Evolutionary conservation across 1,140 invertebrate species (phyloP), one percentile per base, ranked within the genome.

Genomic region (Drosophila burlai): DNA sequence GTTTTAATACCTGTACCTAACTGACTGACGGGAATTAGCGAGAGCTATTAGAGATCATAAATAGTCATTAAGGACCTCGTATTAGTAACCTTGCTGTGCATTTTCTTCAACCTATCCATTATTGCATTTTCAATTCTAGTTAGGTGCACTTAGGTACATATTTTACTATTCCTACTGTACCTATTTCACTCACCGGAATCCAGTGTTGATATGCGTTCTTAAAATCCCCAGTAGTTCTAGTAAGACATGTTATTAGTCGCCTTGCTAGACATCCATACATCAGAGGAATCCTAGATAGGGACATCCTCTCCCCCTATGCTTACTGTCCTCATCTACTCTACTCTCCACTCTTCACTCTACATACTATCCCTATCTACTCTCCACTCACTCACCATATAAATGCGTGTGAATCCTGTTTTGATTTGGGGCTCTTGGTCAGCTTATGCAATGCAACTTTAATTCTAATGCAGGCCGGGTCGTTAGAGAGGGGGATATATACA

Each of bases 381-480:
- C 29, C 31, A 6, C 4, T 15, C 49, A 47, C 21, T 47, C 21
- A 10, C 4, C 34, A 24, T 38, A 16, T 55, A 26, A 57, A 16
- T 47, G 50, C n/a, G 52, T 57, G 43, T 31, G 60, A 69, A 68
- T 66, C 66, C 64, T 52, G 45, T 83, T 86, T 86, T 80, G 80
- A 87, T 87, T 87, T 83, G 55, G 64, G 60, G 60, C 72, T 34
- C 49, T 60, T 26, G 42, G 66, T 52, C 62, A 50, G 59, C 69
- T 76, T 49, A 49, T 52, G 79, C 60, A 72, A 61, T 52, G 38
- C 71, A 73, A 73, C 55, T 74, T 73, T 74, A 76, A 84, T 77
- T 81, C 66, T 34, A 84, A 85, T 85, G 55, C 47, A n/a, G 21
- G 40, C 34, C 29, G 11, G 36, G 36, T 38, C 11, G 36, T 38